Evolutionary conservation across 1,140 invertebrate species (phyloP), one percentile per base, ranked within the genome.

Genomic region (Drosophila sechellia): DNA sequence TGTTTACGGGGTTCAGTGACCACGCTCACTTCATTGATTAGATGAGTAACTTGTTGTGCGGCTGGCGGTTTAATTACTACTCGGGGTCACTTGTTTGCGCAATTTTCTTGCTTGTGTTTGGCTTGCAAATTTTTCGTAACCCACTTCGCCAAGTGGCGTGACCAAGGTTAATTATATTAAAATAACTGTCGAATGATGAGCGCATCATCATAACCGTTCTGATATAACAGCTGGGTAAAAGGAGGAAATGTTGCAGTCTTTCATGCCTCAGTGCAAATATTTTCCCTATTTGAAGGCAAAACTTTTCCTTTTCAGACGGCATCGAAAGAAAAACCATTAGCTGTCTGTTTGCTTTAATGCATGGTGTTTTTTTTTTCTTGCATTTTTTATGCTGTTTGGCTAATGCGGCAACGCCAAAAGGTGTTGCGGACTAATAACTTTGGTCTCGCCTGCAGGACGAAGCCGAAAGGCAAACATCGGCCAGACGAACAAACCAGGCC

Each of bases 91-190:
- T 77, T 55, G 56, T 45, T 77, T 68, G 72, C 73, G 27, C 71
- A 76, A 76, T 66, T 71, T 52, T 37, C 31, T 40, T 70, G 60
- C 27, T 75, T 64, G 31, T 65, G 61, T 66, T 76, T 46, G 60
- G 61, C 54, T 76, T 77, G 73, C 73, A 76, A 76, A 76, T 76
- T 64, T 83, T 42, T 75, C 35, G 60, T 75, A 85, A 83, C 81
- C 81, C 79, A 86, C 64, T 87, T 86, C 75, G 65, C 64, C 75
- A 76, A 81, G 75, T 73, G 81, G 74, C 63, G 71, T 81, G 75
- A 87, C 84, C 81, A 78, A 87, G 80, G 83, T 86, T 87, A 86
- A 86, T 87, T 87, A 60, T 83, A 79, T 87, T 87, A 56, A 75
- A 76, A 76, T 72, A 71, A 70, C 68, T 73, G 25, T 45, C 58